Conservation (phyloP, 1,140 invertebrate species). For the Hypsibius dujardini region DNA sequence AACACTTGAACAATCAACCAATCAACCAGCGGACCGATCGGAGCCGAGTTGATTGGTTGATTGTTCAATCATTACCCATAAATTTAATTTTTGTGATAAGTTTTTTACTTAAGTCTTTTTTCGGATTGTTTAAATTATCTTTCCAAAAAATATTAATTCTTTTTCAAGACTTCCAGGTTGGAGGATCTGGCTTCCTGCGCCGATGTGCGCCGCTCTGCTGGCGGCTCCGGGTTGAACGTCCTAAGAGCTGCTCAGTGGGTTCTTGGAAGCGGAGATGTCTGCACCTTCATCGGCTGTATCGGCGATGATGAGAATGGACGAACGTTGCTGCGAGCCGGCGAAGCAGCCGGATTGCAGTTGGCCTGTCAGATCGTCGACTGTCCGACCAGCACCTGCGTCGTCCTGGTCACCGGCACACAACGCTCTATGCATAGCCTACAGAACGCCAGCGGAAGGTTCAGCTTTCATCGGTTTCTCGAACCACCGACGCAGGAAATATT, state of each 20-base stretch:
- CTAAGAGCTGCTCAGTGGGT: slow-evolving; percentile 39
- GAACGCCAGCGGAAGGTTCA: not conserved
- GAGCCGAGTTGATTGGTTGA: too few relatives aligned
- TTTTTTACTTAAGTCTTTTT: too few relatives aligned
- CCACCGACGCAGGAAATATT: slow-evolving; percentile 17
- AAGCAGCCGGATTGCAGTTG: slow-evolving; percentile 33
- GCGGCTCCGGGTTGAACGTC: slow-evolving; percentile 39
- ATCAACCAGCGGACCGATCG: too few relatives aligned
- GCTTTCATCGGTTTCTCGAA: not conserved
- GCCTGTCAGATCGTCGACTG: slow-evolving; percentile 27
- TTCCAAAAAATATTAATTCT: too few relatives aligned
- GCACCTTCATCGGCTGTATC: slow-evolving; percentile 35
- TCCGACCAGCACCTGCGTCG: slow-evolving; percentile 48
- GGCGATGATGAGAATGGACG: slow-evolving; percentile 35
- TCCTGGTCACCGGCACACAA: slow-evolving; percentile 42
- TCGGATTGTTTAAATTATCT: too few relatives aligned
- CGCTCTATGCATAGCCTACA: slow-evolving; percentile 37
- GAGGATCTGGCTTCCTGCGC: slow-evolving; percentile 20
- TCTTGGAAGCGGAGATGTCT: slow-evolving; percentile 28
- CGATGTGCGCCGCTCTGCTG: slow-evolving; percentile 29
- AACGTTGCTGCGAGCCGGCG: slow-evolving; percentile 32
- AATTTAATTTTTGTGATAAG: too few relatives aligned
- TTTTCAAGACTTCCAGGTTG: not conserved
- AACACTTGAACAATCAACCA: too few relatives aligned
- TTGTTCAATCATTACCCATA: too few relatives aligned